These are phyloP conservation scores for Stomatorhinus ivindoensis DNA, from an alignment of 2,113 vertebrate genomes.

Conservation along the genomic window DNA sequence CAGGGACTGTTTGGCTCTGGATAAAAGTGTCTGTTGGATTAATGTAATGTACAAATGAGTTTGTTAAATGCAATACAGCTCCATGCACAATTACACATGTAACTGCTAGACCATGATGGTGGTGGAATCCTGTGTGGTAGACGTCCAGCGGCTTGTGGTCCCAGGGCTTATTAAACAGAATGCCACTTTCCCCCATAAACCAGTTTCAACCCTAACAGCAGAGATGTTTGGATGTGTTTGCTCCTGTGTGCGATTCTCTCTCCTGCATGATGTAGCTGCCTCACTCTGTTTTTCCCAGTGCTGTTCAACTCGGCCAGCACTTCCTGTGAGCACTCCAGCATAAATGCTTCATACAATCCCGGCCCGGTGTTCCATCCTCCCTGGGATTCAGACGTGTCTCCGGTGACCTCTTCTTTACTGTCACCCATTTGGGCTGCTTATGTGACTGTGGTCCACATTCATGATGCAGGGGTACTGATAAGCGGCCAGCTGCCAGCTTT, in stretches of 20 bases:
- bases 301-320: not conserved
- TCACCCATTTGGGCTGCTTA: not conserved
- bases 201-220: not conserved
- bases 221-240: not conserved
- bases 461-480: not conserved
- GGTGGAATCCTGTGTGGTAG: not conserved
- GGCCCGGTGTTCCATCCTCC: not conserved
- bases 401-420: not conserved
- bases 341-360: not conserved
- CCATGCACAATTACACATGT: not conserved
- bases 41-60: not conserved
- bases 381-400: not conserved
- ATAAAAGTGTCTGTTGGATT: no score
- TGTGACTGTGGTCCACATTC: not conserved
- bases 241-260: not conserved
- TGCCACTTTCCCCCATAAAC: not conserved
- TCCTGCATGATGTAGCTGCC: no score
- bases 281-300: not conserved
- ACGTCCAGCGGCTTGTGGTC: not conserved
- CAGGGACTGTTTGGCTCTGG: not conserved
- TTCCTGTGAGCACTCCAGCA: conserved; percentile 2
- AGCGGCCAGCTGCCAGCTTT: not conserved
- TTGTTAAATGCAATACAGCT: not conserved
- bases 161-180: not conserved
- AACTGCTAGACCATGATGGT: not conserved